Evolutionary conservation across 35 echinoderm and acorn worm genomes (phyloP).

Genomic region (Heliocidaris erythrogramma): DNA sequence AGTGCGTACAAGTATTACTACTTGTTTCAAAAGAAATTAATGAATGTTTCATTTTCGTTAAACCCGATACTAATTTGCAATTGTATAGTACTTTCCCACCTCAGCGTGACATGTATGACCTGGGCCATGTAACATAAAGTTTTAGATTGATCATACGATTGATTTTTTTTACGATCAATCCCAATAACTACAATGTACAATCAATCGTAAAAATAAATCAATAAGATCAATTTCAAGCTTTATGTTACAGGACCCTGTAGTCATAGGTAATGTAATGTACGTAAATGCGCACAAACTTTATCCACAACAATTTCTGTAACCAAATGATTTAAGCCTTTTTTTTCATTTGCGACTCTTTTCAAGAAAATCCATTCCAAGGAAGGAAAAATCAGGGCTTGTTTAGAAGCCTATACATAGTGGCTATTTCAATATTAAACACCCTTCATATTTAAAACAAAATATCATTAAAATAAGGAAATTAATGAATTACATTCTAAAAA

Average conservation of each 20-base stretch:
- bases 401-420: too few species aligned
- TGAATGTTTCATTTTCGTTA: background rate
- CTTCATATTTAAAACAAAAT: background rate
- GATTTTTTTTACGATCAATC: too few species aligned
- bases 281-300: background rate
- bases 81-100: background rate
- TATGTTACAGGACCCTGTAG: too few species aligned
- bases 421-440: background rate
- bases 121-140: too few species aligned
- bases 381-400: too few species aligned
- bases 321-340: background rate
- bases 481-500: background rate
- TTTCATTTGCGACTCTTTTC: background rate
- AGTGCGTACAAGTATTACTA: background rate
- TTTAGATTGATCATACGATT: too few species aligned
- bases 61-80: background rate
- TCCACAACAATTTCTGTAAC: background rate
- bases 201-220: too few species aligned
- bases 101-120: background rate
- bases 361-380: too few species aligned
- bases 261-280: background rate
- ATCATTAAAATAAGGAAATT: background rate
- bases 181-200: too few species aligned
- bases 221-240: too few species aligned
- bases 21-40: background rate